Percentiles rank a stretch among this genome's conserved stretches.
Evolutionary conservation across 2,888 invertebrate genomes (phyloP).

Genomic region (Ctenicera cuprea): DNA sequence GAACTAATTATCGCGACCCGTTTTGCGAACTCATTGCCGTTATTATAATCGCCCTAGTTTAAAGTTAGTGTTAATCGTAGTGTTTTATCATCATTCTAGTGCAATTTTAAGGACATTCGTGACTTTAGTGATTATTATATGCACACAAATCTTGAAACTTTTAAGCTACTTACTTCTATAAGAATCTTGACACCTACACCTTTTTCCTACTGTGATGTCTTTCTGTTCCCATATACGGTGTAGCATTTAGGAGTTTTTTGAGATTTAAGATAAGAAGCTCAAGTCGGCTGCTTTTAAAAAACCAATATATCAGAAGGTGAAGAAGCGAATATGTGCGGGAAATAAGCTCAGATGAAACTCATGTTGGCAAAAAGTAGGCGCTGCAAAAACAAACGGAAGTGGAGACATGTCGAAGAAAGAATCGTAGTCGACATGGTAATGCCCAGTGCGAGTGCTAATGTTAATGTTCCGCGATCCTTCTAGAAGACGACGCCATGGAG

Average conservation of each 20-base stretch:
- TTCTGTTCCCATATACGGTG: constrained; percentile 12
- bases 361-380: constrained; percentile 44
- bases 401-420: constrained; percentile 48
- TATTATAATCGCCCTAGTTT: constrained; percentile 18
- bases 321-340: constrained; percentile 34
- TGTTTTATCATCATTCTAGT: constrained; percentile 10
- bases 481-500: constrained; percentile 60
- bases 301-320: constrained; percentile 31
- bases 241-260: constrained; percentile 26
- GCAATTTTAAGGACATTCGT: constrained; percentile 6
- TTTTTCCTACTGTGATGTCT: constrained; percentile 39
- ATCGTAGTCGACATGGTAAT: constrained; percentile 54
- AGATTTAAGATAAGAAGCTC: constrained; percentile 27
- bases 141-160: too few species aligned
- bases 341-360: constrained; percentile 26
- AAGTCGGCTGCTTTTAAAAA: constrained; percentile 25
- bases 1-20: constrained; percentile 46
- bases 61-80: constrained; percentile 27
- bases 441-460: constrained; percentile 56
- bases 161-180: too few species aligned
- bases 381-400: constrained; percentile 46
- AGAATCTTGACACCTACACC: background rate
- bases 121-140: constrained; percentile 9
- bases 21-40: background rate
- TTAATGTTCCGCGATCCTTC: constrained; percentile 54